Evolutionary conservation across 2,113 vertebrate species (phyloP), one percentile per base, ranked within the genome.

Genomic region (Otolemur garnettii): DNA sequence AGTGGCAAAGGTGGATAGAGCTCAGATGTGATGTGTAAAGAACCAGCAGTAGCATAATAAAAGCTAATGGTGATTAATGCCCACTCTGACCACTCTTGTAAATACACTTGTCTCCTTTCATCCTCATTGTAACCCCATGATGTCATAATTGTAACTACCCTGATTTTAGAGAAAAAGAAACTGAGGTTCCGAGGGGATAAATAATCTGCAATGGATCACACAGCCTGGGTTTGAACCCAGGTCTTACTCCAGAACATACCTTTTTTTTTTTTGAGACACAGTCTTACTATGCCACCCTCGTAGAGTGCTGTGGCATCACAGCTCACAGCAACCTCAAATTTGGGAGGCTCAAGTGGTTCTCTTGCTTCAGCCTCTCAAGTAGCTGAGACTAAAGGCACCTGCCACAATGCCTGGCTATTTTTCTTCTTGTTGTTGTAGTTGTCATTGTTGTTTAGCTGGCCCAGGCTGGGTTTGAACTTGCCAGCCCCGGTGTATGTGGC

Each of bases 91-190:
- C 33, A 10, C 3, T 2, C 13, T 28, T 7, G 22, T 81, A 62
- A 60, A 33, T 15, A 3, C 7, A 42, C 2, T n/a, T n/a, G 0
- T 17, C 60, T 38, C n/a, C 24, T 50, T 77, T 71, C 64, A 26
- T 55, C 38, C 60, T 77, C 18, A 26, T 22, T 21, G 66, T 45
- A 72, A 86, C 38, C 11, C 38, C 35, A 11, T 2, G 33, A 18
- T 33, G 38, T 85, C 45, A 42, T 57, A 59, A 89, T 69, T 64
- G 87, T 35, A 79, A 66, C 64, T 90, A 72, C 53, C 57, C 57
- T 83, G 77, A 69, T 85, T 89, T 89, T 78, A 89, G 26, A 94
- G 72, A 90, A 59, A 59, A 83, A 86, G 30, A 87, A 88, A 81
- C 59, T 19, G 28, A 88, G 24, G 7, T 59, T 83, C 57, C 28